A percentile compares a stretch with the other conserved stretches of the same genome.
Evolutionary conservation across 1,140 invertebrate species (phyloP).

Genomic region (Dinoponera quadriceps): DNA sequence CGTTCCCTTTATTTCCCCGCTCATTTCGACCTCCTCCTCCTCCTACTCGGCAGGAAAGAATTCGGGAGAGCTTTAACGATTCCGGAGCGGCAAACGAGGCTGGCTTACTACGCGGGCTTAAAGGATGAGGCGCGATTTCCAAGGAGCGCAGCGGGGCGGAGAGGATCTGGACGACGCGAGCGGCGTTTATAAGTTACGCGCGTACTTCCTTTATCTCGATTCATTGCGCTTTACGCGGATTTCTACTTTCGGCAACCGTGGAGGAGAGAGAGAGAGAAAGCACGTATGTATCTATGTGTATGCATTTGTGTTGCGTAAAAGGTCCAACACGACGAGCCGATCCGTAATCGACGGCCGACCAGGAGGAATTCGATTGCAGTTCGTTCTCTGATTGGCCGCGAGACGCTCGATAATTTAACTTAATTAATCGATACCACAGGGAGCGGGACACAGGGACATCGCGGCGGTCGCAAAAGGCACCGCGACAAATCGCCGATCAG

Average conservation of each 20-base stretch:
- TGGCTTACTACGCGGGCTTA: conserved; percentile 37
- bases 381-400: conserved; percentile 16
- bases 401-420: conserved; percentile 38
- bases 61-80: conserved; percentile 66
- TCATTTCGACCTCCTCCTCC: conserved; percentile 56
- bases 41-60: conserved; percentile 55
- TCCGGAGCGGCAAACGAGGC: conserved; percentile 57
- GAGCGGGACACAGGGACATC: conserved; percentile 48
- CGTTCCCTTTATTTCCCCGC: conserved; percentile 62
- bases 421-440: conserved; percentile 42
- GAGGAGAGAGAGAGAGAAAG: background rate
- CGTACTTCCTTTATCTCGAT: background rate
- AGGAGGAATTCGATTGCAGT: conserved; percentile 32
- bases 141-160: background rate
- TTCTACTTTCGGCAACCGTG: background rate
- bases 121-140: conserved; percentile 62
- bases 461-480: conserved; percentile 63
- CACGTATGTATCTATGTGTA: too few relatives aligned
- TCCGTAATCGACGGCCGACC: conserved; percentile 13
- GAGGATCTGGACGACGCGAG: conserved; percentile 32
- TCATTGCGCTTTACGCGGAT: background rate
- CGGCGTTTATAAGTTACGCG: background rate
- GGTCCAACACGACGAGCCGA: background rate
- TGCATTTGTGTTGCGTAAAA: background rate
- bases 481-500: conserved; percentile 74